phyloP scores from a whole-genome alignment of 2,797 vertebrate genomes.

The Paedocypris micromegethes region DNA sequence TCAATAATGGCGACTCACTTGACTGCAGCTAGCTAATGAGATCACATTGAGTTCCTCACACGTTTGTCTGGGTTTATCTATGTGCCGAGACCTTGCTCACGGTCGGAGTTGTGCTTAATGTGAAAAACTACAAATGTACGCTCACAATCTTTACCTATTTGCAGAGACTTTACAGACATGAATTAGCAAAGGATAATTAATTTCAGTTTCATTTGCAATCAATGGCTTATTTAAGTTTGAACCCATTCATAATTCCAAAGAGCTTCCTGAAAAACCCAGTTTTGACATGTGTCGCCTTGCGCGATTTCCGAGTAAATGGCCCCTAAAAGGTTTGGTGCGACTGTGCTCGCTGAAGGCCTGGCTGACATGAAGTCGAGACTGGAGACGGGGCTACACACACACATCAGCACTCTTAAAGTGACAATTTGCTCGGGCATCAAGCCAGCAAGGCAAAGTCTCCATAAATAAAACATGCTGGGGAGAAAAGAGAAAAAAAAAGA shows the following conservation, averaged over 20 bases:
- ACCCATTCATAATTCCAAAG: slow-evolving; percentile 7
- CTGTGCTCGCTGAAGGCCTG: slow-evolving; percentile 40
- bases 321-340: slow-evolving; percentile 57
- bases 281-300: slow-evolving; percentile 16
- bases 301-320: slow-evolving; percentile 52
- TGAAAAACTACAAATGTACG: slow-evolving; percentile 20
- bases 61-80: slow-evolving; percentile 29
- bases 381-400: slow-evolving; percentile 54
- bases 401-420: slow-evolving; percentile 65
- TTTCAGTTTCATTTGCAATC: slow-evolving; percentile 31
- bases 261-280: slow-evolving; percentile 9
- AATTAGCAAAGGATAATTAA: slow-evolving; percentile 14
- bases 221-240: slow-evolving; percentile 32
- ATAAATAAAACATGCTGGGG: slow-evolving; percentile 68
- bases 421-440: slow-evolving; percentile 67
- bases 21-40: slow-evolving; percentile 18
- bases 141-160: slow-evolving; percentile 19
- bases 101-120: slow-evolving; percentile 14
- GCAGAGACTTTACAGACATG: not conserved
- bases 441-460: slow-evolving; percentile 60
- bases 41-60: slow-evolving; percentile 21
- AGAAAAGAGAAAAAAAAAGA: slow-evolving; percentile 57
- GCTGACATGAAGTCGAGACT: slow-evolving; percentile 35
- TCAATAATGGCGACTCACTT: slow-evolving; percentile 17
- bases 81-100: slow-evolving; percentile 10